Evolutionary conservation across 2,113 vertebrate species (phyloP).

Genomic region (Callocephalon fimbriatum): DNA sequence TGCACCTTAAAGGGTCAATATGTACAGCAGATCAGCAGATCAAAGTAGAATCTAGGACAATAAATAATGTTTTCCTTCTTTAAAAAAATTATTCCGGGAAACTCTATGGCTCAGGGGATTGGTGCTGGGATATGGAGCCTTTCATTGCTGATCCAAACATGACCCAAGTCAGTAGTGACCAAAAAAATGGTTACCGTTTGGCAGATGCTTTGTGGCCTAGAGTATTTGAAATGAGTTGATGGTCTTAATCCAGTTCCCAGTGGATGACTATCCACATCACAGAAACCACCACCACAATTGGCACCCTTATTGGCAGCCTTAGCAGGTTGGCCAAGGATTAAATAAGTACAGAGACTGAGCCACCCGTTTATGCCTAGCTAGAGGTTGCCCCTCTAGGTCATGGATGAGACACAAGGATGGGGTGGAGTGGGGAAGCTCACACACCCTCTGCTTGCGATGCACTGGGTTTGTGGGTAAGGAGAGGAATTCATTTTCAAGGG

Average conservation of each 20-base stretch:
- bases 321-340: conserved; percentile 66
- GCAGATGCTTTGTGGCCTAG: conserved; percentile 69
- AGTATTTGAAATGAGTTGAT: conserved; percentile 66
- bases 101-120: conserved; percentile 17
- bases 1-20: neutral
- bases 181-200: conserved; percentile 53
- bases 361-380: conserved; percentile 49
- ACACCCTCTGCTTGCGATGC: conserved; percentile 56
- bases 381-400: conserved; percentile 68
- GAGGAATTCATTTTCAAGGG: conserved; percentile 37
- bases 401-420: conserved; percentile 47
- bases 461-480: conserved; percentile 62
- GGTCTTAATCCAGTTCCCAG: conserved; percentile 71
- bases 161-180: conserved; percentile 57
- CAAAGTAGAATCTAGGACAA: conserved; percentile 28
- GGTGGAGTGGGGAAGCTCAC: conserved; percentile 52
- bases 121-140: conserved; percentile 54
- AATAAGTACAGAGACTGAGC: conserved; percentile 59
- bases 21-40: neutral
- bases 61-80: conserved; percentile 21
- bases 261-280: conserved; percentile 70
- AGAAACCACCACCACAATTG: conserved; percentile 74
- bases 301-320: conserved; percentile 57
- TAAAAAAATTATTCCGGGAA: conserved; percentile 56
- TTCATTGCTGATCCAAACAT: conserved; percentile 66